These are phyloP conservation scores for Phrynocephalus guinanensis DNA, from an alignment of 2,797 vertebrate species.

Conservation along the genomic window DNA sequence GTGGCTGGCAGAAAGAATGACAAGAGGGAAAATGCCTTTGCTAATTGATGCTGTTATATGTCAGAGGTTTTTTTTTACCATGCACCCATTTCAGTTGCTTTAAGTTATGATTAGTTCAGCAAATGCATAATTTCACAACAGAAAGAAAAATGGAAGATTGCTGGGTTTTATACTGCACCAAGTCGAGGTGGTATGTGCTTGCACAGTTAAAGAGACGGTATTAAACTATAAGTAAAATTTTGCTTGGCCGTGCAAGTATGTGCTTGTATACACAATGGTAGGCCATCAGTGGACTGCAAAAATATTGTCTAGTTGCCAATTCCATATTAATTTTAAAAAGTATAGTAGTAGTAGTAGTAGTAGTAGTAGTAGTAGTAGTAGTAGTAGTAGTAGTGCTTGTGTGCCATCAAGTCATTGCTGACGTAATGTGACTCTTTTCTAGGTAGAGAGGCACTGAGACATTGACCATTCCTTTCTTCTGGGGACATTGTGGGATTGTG, in stretches of 20 bases:
- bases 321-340: not conserved
- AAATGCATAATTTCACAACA: conserved; percentile 50
- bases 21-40: conserved; percentile 46
- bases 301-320: not conserved
- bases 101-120: conserved; percentile 48
- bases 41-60: conserved; percentile 61
- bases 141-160: conserved; percentile 37
- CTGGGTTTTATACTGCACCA: not conserved
- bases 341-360: not conserved
- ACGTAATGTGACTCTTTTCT: too few species aligned
- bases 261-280: not conserved
- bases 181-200: not conserved
- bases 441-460: too few species aligned
- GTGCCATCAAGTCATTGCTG: too few species aligned
- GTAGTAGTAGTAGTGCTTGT: too few species aligned
- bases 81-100: conserved; percentile 57
- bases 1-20: not conserved
- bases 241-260: not conserved
- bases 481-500: too few species aligned
- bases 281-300: not conserved
- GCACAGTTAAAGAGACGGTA: not conserved
- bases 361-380: too few species aligned
- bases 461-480: too few species aligned
- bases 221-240: not conserved
- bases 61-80: conserved; percentile 31